Evolutionary conservation across 2,113 vertebrate genomes (phyloP).

Genomic region (Zeus faber): DNA sequence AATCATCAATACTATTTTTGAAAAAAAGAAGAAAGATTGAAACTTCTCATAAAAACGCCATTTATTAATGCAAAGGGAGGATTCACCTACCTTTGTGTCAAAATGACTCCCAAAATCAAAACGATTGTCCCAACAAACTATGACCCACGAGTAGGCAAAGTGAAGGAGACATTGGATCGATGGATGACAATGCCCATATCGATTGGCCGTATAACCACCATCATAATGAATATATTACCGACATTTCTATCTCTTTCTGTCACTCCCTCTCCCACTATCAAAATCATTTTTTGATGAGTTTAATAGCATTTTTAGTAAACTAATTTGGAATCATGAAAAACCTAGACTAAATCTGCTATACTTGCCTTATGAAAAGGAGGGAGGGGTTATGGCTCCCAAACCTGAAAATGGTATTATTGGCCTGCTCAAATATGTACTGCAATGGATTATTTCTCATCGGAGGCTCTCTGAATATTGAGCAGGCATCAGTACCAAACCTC

Average conservation of each 20-base stretch:
- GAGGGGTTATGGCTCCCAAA: conserved; percentile 10
- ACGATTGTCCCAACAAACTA: background rate
- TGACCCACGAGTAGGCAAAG: conserved; percentile 1
- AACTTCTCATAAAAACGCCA: background rate
- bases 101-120: background rate
- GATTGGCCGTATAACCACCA: background rate
- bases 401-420: conserved; percentile 10
- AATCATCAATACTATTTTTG: background rate
- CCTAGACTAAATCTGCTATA: conserved; percentile 3
- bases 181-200: conserved; percentile 11
- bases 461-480: conserved; percentile 8
- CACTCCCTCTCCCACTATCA: conserved; percentile 4
- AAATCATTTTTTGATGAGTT: background rate
- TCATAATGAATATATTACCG: background rate
- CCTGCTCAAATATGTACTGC: conserved; percentile 8
- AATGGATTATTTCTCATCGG: conserved; percentile 10
- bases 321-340: conserved; percentile 10
- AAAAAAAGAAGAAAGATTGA: background rate
- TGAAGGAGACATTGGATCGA: conserved; percentile 7
- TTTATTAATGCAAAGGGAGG: background rate
- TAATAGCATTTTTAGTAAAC: conserved; percentile 2
- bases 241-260: background rate
- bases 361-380: conserved; percentile 14
- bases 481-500: conserved; percentile 1
- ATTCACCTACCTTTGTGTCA: background rate